Percentiles rank a stretch among this genome's conserved stretches.
Conservation (phyloP, 1,140 invertebrate species). For the Nephotettix cincticeps region DNA sequence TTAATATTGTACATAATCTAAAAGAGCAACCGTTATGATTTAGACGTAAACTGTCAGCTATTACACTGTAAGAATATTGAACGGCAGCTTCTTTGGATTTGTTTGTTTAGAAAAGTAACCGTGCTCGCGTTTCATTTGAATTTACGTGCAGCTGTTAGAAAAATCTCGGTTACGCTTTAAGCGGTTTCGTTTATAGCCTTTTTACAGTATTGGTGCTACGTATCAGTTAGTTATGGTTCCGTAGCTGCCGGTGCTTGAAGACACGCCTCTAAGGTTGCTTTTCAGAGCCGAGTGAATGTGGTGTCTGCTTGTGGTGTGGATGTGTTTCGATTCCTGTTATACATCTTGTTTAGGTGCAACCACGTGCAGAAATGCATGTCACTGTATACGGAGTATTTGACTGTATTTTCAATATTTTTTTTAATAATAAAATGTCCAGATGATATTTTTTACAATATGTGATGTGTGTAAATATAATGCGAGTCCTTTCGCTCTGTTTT, state of each 20-base stretch:
- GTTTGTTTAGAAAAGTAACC: no score
- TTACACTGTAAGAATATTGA: no score
- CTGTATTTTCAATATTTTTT: conserved; percentile 25
- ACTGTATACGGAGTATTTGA: conserved; percentile 22
- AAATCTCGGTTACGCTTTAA: no score
- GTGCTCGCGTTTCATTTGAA: no score
- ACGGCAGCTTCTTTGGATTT: no score
- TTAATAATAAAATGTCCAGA: conserved; percentile 27
- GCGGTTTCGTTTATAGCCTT: no score
- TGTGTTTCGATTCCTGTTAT: conserved; percentile 6
- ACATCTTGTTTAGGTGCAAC: conserved; percentile 11
- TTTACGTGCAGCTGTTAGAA: no score
- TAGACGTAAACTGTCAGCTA: no score
- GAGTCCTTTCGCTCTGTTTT: conserved; percentile 17
- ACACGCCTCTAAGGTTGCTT: background rate
- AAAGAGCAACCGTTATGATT: no score
- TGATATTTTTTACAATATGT: conserved; percentile 27
- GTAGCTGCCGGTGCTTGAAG: background rate
- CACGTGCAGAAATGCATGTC: conserved; percentile 18
- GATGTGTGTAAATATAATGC: conserved; percentile 23
- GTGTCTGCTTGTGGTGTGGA: background rate
- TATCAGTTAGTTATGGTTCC: no score
- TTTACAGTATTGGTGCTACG: background rate
- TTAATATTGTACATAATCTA: no score
- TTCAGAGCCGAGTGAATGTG: background rate